Conservation (phyloP, 2,797 vertebrate genomes). For the Poeciliopsis infans region DNA sequence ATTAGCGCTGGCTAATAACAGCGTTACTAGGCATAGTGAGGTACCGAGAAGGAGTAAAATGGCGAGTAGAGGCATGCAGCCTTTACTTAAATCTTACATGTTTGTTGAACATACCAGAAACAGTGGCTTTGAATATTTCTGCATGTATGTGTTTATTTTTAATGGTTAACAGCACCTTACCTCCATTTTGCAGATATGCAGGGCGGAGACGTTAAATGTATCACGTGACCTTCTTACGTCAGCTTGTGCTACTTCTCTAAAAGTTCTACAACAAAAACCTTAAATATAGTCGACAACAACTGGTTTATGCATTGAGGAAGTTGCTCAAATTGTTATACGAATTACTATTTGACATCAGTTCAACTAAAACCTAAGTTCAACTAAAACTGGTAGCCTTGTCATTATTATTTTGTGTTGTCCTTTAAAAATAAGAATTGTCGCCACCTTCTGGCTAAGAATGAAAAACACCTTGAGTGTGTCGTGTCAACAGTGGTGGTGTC, state of each 20-base stretch:
- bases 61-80: background rate
- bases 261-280: background rate
- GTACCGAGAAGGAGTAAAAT: background rate
- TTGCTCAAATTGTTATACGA: background rate
- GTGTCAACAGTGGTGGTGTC: background rate
- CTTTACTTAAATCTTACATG: slow-evolving; percentile 16
- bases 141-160: background rate
- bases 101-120: fast-evolving
- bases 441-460: slow-evolving; percentile 66
- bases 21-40: background rate
- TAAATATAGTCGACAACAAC: background rate
- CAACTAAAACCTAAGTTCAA: background rate
- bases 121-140: fast-evolving
- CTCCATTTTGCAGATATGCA: slow-evolving; percentile 80
- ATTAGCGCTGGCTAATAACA: background rate
- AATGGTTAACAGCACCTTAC: slow-evolving; percentile 58
- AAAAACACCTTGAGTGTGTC: background rate
- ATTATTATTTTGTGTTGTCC: background rate
- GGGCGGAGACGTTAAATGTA: background rate
- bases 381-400: background rate
- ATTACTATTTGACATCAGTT: background rate
- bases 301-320: background rate
- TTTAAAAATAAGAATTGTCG: slow-evolving; percentile 31
- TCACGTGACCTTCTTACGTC: slow-evolving; percentile 58
- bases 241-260: no score